A percentile compares a stretch with the other conserved stretches of the same genome.
Conservation (phyloP, 1,140 invertebrate genomes). For the Caligus rogercresseyi region DNA sequence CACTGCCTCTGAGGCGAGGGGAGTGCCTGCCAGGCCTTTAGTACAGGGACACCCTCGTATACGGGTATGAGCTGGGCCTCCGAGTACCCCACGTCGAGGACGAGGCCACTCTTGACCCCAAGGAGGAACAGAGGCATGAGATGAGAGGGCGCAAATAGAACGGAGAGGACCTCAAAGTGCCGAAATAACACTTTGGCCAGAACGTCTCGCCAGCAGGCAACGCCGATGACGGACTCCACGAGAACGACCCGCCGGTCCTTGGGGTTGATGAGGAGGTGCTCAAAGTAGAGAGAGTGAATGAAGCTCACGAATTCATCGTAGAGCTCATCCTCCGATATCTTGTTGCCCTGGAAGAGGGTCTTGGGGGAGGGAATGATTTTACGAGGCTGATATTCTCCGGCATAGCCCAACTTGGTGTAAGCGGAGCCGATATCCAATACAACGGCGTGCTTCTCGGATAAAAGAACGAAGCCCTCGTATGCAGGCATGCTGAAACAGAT, state of each 20-base stretch:
- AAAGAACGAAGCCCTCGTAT: conserved; percentile 55
- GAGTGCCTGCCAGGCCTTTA: conserved; percentile 57
- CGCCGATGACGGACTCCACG: conserved; percentile 68
- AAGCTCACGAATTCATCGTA: conserved; percentile 73
- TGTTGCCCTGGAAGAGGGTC: conserved; percentile 45
- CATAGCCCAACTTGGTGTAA: conserved; percentile 64
- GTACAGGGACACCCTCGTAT: conserved; percentile 59
- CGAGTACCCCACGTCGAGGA: conserved; percentile 67
- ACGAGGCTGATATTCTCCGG: conserved; percentile 57
- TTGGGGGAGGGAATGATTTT: conserved; percentile 66
- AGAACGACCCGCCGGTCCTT: conserved; percentile 78
- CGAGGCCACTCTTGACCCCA: conserved; percentile 53
- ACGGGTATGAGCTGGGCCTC: conserved; percentile 64
- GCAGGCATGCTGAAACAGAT: conserved; percentile 34
- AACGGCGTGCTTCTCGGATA: conserved; percentile 66
- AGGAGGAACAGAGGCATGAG: conserved; percentile 56
- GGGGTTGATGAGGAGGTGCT: conserved; percentile 67
- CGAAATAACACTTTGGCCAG: conserved; percentile 75
- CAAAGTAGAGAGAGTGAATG: conserved; percentile 69
- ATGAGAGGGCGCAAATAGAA: conserved; percentile 56
- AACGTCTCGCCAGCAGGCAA: conserved; percentile 59
- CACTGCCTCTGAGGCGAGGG: conserved; percentile 48
- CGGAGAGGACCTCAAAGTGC: conserved; percentile 63
- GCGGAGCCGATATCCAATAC: conserved; percentile 75
- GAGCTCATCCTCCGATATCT: conserved; percentile 43